Conservation (phyloP, 2,113 vertebrate species). For the Egretta garzetta region DNA sequence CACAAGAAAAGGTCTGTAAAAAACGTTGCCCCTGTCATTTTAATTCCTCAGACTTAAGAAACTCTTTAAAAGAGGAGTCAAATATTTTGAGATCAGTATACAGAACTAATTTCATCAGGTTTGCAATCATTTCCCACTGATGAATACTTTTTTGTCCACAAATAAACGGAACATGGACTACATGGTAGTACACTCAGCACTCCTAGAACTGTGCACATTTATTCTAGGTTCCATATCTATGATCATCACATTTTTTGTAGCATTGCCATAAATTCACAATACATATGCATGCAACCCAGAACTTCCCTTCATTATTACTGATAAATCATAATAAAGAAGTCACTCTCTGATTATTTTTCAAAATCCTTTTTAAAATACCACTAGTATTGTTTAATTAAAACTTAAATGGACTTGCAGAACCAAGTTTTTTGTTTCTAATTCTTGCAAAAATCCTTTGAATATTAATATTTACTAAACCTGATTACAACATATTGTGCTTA, state of each 20-base stretch:
- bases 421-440: not conserved
- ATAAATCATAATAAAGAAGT: not conserved
- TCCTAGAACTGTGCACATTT: not conserved
- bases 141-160: not conserved
- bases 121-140: not conserved
- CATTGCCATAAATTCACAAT: not conserved
- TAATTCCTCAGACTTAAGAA: constrained; percentile 15
- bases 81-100: not conserved
- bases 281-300: not conserved
- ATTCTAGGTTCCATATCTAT: not conserved
- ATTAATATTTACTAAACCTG: not conserved
- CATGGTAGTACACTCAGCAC: too few species aligned
- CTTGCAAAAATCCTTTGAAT: not conserved
- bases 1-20: constrained; percentile 58
- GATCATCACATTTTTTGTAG: not conserved
- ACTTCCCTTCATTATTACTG: not conserved
- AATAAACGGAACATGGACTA: not conserved
- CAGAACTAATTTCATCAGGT: not conserved
- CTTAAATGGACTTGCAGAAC: not conserved
- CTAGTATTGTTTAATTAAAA: not conserved
- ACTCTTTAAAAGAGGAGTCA: not conserved
- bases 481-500: not conserved
- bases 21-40: constrained; percentile 26
- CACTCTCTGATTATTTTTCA: not conserved
- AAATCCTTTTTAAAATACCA: not conserved